Base-by-base conservation (phyloP, 2,797 vertebrate genomes). In the Nothura maculosa region DNA sequence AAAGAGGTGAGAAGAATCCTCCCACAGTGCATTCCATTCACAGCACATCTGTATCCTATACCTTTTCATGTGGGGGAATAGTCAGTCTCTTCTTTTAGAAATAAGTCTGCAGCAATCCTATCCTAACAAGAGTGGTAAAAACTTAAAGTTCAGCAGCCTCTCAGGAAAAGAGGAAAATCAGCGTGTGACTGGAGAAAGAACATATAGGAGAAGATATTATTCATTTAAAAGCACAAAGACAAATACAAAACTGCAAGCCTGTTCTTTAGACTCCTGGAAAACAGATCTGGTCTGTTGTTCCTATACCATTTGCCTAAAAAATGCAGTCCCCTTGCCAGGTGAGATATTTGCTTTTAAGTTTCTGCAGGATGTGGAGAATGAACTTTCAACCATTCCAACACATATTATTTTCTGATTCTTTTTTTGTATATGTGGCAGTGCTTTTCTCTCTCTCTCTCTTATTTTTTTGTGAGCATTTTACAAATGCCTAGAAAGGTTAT, bases 131-230 rank as follows among this genome's bases (percentile, higher is more conserved):
- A 2, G 1, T 28, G 75, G 70, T 82, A 66, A 90, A 95, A 93
- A 47, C 45, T 48, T 81, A 60, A 89, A 85, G 28, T 90, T 94
- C 69, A 79, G 7, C 45, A 87, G 73, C 27, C 67, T 70, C 82
- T 92, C 81, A 96, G 94, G 84, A 96, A 96, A 94, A 85, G 92
- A 94, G 90, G 90, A 92, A 91, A 89, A 85, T 83, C 90, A 48
- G 45, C 55, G 38, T 92, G 54, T 77, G 54, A 19, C 84, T 92
- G 48, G 28, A 67, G 45, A 30, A 88, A 69, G 74, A 76, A 78
- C 27, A 66, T 38, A 72, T 70, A 82, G 42, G 40, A 77, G 17
- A 38, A 69, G 60, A 55, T 60, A 69, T 90, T 45, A 73, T 43
- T 80, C 15, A 22, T 85, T 93, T 89, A 81, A 94, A 69, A 89